Conservation (phyloP, 2,113 vertebrate genomes). For the Cebidichthys violaceus region DNA sequence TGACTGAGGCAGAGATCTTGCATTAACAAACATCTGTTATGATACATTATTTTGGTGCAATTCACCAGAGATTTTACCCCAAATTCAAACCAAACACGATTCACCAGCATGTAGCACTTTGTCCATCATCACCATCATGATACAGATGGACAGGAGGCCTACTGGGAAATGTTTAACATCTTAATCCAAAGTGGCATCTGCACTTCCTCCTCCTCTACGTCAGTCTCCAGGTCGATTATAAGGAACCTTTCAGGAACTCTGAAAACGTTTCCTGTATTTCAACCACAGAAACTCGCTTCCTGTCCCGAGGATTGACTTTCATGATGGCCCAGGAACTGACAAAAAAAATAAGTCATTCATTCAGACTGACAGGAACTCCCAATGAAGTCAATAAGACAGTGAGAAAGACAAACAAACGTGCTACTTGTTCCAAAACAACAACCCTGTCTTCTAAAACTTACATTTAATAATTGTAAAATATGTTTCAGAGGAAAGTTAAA, state of each 20-base stretch:
- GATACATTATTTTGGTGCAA: not conserved
- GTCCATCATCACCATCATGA: not conserved
- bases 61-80: not conserved
- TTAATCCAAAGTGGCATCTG: not conserved
- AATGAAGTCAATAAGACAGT: not conserved
- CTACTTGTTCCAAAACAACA: not conserved
- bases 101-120: not conserved
- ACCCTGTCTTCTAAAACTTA: not conserved
- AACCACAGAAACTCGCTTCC: not conserved
- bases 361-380: not conserved
- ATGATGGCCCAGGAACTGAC: not conserved
- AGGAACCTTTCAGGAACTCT: not conserved
- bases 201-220: not conserved
- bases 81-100: not conserved
- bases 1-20: conserved; percentile 1
- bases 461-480: no score
- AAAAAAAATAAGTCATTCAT: not conserved
- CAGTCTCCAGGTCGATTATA: not conserved
- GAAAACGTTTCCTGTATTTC: not conserved
- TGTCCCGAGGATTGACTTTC: not conserved
- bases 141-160: not conserved
- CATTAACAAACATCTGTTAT: not conserved
- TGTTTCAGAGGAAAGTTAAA: not conserved
- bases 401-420: not conserved
- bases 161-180: not conserved